phyloP scores from a whole-genome alignment of 2,113 vertebrate species.

The Neolamprologus variostigma region DNA sequence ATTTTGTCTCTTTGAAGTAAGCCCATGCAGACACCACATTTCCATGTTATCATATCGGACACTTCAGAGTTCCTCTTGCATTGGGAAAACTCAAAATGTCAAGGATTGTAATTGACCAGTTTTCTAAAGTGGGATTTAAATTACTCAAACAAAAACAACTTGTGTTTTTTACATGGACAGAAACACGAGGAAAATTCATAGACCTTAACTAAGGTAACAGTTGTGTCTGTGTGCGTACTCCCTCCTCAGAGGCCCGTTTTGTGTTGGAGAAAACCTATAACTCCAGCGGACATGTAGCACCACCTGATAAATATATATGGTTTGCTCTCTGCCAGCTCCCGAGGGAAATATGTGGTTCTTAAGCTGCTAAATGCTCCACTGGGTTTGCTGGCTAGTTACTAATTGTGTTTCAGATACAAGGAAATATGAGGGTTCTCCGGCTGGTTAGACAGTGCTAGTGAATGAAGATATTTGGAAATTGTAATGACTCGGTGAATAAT shows the following conservation, averaged over 20 bases:
- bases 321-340: background rate
- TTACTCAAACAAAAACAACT: background rate
- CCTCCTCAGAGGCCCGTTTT: background rate
- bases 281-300: background rate
- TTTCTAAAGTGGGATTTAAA: background rate
- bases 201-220: background rate
- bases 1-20: background rate
- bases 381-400: background rate
- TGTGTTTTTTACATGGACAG: background rate
- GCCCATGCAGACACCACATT: background rate
- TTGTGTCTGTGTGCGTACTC: background rate
- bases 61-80: background rate
- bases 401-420: background rate
- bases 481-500: background rate
- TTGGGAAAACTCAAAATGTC: background rate
- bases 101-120: background rate
- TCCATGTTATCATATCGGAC: background rate
- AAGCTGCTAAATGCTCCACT: background rate
- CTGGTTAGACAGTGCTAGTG: background rate
- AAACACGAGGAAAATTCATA: background rate
- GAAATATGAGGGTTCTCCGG: background rate
- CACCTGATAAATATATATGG: background rate
- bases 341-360: background rate
- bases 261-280: background rate
- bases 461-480: background rate